Percentiles rank a stretch among this genome's conserved stretches.
Evolutionary conservation across 2,113 vertebrate species (phyloP).

Genomic region (Phainopepla nitens): DNA sequence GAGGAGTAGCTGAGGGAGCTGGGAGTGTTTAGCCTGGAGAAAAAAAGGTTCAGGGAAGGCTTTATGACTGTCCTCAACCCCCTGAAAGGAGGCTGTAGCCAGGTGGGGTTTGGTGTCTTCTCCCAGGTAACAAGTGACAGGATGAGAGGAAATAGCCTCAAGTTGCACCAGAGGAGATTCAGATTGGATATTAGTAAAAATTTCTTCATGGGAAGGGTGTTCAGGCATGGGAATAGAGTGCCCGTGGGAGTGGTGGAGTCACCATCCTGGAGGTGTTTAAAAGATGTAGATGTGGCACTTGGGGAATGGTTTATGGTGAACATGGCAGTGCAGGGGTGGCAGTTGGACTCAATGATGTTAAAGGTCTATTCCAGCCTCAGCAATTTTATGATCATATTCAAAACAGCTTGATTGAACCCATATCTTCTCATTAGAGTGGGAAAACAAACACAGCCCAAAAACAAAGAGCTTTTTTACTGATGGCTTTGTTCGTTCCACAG

Average conservation of each 20-base stretch:
- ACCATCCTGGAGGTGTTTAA: not conserved
- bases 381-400: not conserved
- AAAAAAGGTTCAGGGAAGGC: not conserved
- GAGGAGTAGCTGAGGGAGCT: not conserved
- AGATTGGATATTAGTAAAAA: not conserved
- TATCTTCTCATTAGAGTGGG: slow-evolving; percentile 12
- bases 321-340: not conserved
- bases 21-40: rapidly evolving
- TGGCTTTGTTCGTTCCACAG: slow-evolving; percentile 1
- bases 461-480: not conserved
- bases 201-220: not conserved
- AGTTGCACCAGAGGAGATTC: not conserved
- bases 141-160: not conserved
- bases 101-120: rapidly evolving
- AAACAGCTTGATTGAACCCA: slow-evolving; percentile 13
- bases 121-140: not conserved
- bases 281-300: not conserved
- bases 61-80: rapidly evolving
- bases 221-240: not conserved
- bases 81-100: not conserved
- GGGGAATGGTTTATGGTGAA: not conserved
- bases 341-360: not conserved
- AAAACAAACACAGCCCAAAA: not conserved
- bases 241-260: not conserved
- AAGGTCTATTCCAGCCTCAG: not conserved